Percentiles rank a stretch among this genome's conserved stretches.
Conservation (phyloP, 1,140 invertebrate species). For the Yoshiicerus persimilis region DNA sequence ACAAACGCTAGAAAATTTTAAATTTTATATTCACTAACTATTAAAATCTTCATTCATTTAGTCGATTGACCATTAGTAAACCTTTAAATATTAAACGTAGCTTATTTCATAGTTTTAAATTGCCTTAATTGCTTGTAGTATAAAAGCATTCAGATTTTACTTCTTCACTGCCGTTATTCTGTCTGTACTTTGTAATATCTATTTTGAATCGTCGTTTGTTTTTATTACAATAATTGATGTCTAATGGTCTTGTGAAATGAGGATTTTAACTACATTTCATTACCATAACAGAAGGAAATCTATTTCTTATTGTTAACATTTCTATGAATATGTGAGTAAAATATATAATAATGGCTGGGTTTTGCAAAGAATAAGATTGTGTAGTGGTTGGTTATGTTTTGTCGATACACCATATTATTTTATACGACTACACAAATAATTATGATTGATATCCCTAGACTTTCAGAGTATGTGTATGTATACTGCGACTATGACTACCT, state of each 20-base stretch:
- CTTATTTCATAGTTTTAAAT: neutral
- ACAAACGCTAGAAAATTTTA: constrained; percentile 3
- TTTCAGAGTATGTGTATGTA: neutral
- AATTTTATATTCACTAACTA: neutral
- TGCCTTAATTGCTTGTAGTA: constrained; percentile 9
- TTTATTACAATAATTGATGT: neutral
- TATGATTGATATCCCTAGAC: neutral
- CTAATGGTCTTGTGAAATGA: neutral
- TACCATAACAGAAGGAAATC: neutral
- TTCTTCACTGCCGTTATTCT: constrained; percentile 8
- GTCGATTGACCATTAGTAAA: neutral
- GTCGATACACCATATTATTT: neutral
- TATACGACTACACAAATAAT: neutral
- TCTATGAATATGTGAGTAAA: neutral
- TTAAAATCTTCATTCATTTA: neutral
- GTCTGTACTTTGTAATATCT: neutral
- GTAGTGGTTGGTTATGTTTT: neutral
- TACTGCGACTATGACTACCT: too few relatives aligned
- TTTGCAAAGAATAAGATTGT: neutral
- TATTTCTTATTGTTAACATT: neutral
- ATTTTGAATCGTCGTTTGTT: neutral
- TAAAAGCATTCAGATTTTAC: neutral
- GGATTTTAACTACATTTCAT: neutral
- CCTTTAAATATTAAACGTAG: neutral
- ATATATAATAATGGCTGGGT: neutral